These are phyloP conservation scores for Lerema accius DNA, from an alignment of 1,140 invertebrate species.

Conservation along the genomic window DNA sequence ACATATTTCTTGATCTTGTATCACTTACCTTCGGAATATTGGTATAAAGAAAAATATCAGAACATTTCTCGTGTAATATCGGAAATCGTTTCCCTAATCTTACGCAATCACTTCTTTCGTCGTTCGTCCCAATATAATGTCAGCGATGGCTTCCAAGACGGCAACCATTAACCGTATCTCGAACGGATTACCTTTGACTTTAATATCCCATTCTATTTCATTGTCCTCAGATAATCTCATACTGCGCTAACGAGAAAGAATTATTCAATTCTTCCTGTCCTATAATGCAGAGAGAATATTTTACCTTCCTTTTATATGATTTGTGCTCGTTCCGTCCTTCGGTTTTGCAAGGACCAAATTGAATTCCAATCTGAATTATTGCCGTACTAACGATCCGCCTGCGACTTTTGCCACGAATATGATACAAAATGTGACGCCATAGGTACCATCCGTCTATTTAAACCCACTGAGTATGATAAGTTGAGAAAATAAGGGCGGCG, in stretches of 20 bases:
- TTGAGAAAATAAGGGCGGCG: background rate
- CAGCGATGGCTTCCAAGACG: constrained; percentile 8
- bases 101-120: constrained; percentile 17
- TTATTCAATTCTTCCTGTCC: constrained; percentile 27
- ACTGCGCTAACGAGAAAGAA: constrained; percentile 33
- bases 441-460: background rate
- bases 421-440: background rate
- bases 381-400: constrained; percentile 3
- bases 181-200: constrained; percentile 39
- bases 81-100: constrained; percentile 18
- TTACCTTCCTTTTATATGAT: constrained; percentile 30
- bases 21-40: too few species aligned
- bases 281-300: constrained; percentile 30
- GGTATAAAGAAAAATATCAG: constrained; percentile 8
- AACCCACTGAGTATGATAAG: background rate
- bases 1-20: too few species aligned
- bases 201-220: constrained; percentile 34
- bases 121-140: constrained; percentile 16
- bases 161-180: constrained; percentile 27
- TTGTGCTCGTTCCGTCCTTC: constrained; percentile 14
- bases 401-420: background rate
- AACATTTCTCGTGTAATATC: background rate
- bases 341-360: constrained; percentile 18
- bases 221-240: constrained; percentile 37
- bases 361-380: constrained; percentile 32